Conservation (phyloP, 1,140 invertebrate genomes). For the Micrasema minimum region DNA sequence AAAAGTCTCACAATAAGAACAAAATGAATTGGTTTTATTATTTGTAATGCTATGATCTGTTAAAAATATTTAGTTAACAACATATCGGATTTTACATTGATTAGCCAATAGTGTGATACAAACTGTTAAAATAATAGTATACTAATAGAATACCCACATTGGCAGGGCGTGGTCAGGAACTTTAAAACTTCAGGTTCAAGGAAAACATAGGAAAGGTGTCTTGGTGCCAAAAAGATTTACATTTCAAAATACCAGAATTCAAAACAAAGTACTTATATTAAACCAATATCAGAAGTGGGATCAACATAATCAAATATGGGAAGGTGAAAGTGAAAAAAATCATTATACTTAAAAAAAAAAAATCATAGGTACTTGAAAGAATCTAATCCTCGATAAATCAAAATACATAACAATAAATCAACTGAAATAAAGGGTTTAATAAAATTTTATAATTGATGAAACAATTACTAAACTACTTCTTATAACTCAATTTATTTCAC, state of each 20-base stretch:
- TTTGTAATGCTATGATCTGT: slow-evolving; percentile 39
- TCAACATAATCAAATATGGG: slow-evolving; percentile 25
- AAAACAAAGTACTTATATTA: slow-evolving; percentile 15
- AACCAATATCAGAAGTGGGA: background rate
- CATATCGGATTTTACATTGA: slow-evolving; percentile 41
- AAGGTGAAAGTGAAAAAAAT: slow-evolving; percentile 12
- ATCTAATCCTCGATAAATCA: background rate
- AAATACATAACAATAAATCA: background rate
- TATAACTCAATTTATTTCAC: background rate
- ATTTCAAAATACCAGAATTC: slow-evolving; percentile 7
- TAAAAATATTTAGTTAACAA: slow-evolving; percentile 36
- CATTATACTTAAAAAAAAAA: too few species aligned
- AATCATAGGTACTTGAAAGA: background rate
- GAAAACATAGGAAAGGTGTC: slow-evolving; percentile 28
- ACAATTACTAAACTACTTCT: background rate
- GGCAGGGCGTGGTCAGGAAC: slow-evolving; percentile 39
- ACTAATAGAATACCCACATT: background rate
- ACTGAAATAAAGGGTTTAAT: background rate
- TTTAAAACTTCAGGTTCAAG: slow-evolving; percentile 37
- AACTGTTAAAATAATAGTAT: slow-evolving; percentile 30
- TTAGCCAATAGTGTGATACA: slow-evolving; percentile 19
- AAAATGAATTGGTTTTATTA: slow-evolving; percentile 41
- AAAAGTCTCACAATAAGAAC: slow-evolving; percentile 22
- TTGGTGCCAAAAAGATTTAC: slow-evolving; percentile 8
- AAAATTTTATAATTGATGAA: background rate